These are phyloP conservation scores for Oreortyx pictus DNA, from an alignment of 2,797 vertebrate species.

Conservation along the genomic window DNA sequence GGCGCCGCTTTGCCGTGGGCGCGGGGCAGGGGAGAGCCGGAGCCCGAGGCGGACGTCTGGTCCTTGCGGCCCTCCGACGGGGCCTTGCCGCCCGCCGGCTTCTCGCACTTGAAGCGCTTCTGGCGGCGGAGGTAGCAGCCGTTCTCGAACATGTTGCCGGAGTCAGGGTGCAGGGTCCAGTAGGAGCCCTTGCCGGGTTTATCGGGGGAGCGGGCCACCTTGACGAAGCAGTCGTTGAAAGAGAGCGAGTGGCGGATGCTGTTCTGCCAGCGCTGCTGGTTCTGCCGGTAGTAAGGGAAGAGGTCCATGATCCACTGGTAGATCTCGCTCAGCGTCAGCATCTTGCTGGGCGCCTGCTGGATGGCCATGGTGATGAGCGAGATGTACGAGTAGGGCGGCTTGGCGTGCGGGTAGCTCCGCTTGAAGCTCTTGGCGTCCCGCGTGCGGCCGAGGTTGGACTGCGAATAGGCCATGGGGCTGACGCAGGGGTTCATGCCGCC, in stretches of 20 bases:
- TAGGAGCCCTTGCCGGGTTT: conserved; percentile 97
- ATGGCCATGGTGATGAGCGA: conserved; percentile 99
- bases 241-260: conserved; percentile 97
- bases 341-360: conserved; percentile 95
- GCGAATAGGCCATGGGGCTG: conserved; percentile 91
- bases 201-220: conserved; percentile 95
- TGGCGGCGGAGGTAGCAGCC: conserved; percentile 96
- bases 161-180: conserved; percentile 97
- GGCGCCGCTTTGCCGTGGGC: conserved; percentile 82
- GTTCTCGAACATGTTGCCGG: conserved; percentile 98
- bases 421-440: conserved; percentile 92
- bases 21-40: conserved; percentile 82
- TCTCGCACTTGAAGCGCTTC: conserved; percentile 98
- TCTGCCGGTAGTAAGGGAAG: conserved; percentile 95
- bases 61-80: conserved; percentile 87
- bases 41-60: conserved; percentile 71
- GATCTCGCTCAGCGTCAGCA: conserved; percentile 96
- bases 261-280: conserved; percentile 99
- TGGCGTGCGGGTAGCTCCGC: conserved; percentile 95
- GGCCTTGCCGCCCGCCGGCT: conserved; percentile 81
- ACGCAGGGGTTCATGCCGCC: conserved; percentile 90
- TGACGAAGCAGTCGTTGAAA: conserved; percentile 96
- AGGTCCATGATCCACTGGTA: conserved; percentile 99
- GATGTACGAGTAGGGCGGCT: conserved; percentile 97
- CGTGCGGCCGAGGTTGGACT: conserved; percentile 85